These are phyloP conservation scores for Sanderia malayensis DNA, from an alignment of 30 jellyfish, hydroid and myxozoan genomes.

Conservation along the genomic window DNA sequence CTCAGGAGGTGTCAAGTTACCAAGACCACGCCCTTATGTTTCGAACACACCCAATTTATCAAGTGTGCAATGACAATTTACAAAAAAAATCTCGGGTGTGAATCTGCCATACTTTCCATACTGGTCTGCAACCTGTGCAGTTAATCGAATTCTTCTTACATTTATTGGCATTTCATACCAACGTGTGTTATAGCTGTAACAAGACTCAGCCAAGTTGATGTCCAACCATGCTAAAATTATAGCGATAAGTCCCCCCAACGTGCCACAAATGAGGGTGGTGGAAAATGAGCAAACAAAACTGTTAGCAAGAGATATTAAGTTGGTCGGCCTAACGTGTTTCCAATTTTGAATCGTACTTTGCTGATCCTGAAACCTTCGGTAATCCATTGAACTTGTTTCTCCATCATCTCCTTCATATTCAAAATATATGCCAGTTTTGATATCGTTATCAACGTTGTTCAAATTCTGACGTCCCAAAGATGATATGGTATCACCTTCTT, in stretches of 20 bases:
- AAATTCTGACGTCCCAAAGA: no score
- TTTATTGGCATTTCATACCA: constrained; percentile 44
- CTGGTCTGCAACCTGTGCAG: constrained; percentile 59
- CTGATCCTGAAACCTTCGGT: constrained; percentile 5
- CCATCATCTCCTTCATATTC: constrained; percentile 9
- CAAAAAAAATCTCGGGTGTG: no score
- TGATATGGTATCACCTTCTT: no score
- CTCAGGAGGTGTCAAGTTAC: no score
- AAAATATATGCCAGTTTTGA: background rate
- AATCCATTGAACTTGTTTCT: background rate
- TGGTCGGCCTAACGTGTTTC: constrained; percentile 40
- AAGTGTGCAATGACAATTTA: no score
- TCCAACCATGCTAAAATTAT: constrained; percentile 35
- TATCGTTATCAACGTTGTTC: background rate
- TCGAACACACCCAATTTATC: no score
- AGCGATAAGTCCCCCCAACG: constrained; percentile 30
- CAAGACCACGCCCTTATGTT: no score
- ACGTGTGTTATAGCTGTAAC: constrained; percentile 31
- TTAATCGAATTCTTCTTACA: constrained; percentile 23
- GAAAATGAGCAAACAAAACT: constrained; percentile 23
- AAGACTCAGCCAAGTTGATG: constrained; percentile 38
- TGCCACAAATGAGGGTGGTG: constrained; percentile 36
- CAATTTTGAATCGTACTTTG: background rate
- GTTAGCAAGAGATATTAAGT: background rate
- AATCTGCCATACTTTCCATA: no score